These are phyloP conservation scores for Zeuzera pyrina DNA, from an alignment of 2,888 invertebrate species.

Conservation along the genomic window DNA sequence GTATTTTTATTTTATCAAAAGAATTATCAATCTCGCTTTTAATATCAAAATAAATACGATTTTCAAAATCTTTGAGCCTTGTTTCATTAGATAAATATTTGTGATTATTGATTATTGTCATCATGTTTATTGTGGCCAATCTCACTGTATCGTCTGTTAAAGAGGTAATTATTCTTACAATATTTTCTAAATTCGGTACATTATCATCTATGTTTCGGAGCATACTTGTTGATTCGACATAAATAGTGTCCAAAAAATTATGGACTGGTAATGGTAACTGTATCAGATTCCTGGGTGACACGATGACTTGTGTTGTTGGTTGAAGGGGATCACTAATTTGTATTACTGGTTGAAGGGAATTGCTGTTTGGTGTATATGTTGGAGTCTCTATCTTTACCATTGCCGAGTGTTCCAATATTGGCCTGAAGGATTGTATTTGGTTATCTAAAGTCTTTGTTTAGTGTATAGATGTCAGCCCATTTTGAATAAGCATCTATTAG, in stretches of 20 bases:
- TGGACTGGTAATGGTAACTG: conserved; percentile 3
- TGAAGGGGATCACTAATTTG: conserved; percentile 4
- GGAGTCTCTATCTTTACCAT: conserved; percentile 8
- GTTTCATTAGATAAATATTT: no score
- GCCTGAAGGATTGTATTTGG: no score
- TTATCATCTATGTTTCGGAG: conserved; percentile 6
- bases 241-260: conserved; percentile 7
- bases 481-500: no score
- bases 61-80: no score
- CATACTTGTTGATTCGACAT: conserved; percentile 8
- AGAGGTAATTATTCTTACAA: conserved; percentile 4
- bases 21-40: no score
- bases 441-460: no score
- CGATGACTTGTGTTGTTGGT: not conserved
- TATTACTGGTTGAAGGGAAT: conserved; percentile 5
- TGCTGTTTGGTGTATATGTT: conserved; percentile 8
- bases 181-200: conserved; percentile 6
- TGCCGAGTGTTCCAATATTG: conserved; percentile 5
- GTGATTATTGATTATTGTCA: no score
- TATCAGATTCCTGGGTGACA: not conserved
- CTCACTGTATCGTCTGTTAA: conserved; percentile 1
- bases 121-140: no score
- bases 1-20: no score
- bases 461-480: no score
- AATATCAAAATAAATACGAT: no score